A percentile compares a stretch with the other conserved stretches of the same genome.
Conservation (phyloP, 2,113 vertebrate genomes). For the Megaceryle maxima region DNA sequence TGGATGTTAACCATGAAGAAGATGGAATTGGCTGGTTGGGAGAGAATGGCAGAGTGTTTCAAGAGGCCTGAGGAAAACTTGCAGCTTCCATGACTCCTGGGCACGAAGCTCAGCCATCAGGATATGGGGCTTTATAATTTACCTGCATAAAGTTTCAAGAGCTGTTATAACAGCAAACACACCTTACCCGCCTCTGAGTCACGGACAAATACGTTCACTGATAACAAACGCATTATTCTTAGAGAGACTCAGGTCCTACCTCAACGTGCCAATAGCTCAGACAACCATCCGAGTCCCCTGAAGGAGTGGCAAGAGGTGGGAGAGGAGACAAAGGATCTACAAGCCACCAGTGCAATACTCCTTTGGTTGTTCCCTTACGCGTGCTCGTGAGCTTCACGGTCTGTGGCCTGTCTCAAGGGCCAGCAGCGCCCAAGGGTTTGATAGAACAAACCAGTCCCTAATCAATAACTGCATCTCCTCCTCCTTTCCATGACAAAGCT, state of each 20-base stretch:
- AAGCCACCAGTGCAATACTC: not conserved
- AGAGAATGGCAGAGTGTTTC: not conserved
- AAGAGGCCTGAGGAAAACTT: not conserved
- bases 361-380: accelerated
- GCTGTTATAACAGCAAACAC: slow-evolving; percentile 57
- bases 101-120: slow-evolving; percentile 10
- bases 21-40: not conserved
- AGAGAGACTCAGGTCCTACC: slow-evolving; percentile 18
- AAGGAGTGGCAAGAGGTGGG: not conserved
- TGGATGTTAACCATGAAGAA: not conserved
- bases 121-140: not conserved
- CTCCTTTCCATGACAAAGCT: not conserved
- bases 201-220: slow-evolving; percentile 41
- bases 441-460: not conserved
- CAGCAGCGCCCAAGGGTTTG: not conserved
- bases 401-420: not conserved
- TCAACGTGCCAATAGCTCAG: not conserved
- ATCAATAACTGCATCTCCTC: not conserved
- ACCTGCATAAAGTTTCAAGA: slow-evolving; percentile 32
- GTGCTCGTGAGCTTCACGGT: not conserved
- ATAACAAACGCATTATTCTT: slow-evolving; percentile 52
- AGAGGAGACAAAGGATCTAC: slow-evolving; percentile 2
- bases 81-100: not conserved
- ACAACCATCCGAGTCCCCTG: not conserved
- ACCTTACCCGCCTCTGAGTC: slow-evolving; percentile 46